Percentiles rank a stretch among this genome's conserved stretches.
Conservation (phyloP, 2,797 vertebrate genomes). For the Platalea minor region DNA sequence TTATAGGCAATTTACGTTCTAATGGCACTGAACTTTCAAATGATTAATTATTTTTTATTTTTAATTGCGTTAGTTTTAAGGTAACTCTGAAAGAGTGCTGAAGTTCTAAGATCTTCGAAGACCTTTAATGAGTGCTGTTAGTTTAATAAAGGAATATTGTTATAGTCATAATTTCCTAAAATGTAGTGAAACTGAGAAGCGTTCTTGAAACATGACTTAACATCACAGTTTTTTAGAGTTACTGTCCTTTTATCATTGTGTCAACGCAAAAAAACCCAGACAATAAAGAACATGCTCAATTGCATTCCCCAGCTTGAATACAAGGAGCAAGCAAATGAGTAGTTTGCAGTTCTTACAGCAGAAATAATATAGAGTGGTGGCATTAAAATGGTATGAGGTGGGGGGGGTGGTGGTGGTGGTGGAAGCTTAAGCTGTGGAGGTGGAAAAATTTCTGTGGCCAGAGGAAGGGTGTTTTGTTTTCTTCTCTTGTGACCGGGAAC, state of each 20-base stretch:
- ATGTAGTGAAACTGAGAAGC: background rate
- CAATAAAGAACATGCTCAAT: background rate
- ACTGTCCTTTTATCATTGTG: background rate
- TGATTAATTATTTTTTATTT: background rate
- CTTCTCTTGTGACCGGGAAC: background rate
- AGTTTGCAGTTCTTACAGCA: background rate
- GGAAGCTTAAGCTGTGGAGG: background rate
- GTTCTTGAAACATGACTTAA: background rate
- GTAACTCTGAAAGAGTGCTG: background rate
- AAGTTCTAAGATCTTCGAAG: background rate
- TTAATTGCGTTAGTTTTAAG: background rate
- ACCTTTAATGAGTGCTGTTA: background rate
- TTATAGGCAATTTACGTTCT: conserved; percentile 18
- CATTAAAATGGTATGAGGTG: background rate
- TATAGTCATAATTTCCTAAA: background rate
- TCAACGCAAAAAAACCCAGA: background rate
- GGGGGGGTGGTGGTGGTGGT: too few species aligned
- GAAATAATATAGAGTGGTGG: background rate
- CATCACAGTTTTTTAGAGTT: background rate
- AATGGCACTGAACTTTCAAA: background rate
- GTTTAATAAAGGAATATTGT: background rate
- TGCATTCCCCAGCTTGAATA: background rate
- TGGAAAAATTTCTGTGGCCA: background rate
- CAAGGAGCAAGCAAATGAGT: background rate
- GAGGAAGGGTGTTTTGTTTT: background rate